These are phyloP conservation scores for Carposina sasakii DNA, from an alignment of 1,140 invertebrate genomes.

Conservation along the genomic window DNA sequence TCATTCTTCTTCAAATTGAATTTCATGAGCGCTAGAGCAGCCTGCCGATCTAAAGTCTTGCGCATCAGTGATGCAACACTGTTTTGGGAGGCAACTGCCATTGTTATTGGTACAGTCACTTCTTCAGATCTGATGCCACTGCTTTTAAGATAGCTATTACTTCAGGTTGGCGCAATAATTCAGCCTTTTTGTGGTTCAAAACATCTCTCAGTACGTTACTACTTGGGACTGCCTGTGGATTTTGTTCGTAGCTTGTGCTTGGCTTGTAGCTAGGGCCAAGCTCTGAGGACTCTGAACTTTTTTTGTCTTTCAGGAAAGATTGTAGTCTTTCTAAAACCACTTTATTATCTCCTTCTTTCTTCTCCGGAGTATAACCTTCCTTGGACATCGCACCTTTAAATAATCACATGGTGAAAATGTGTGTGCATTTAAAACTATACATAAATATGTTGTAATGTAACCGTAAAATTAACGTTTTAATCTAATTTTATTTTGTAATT, in stretches of 20 bases:
- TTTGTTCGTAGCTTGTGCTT: conserved; percentile 58
- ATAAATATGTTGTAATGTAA: too few relatives aligned
- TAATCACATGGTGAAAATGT: conserved; percentile 30
- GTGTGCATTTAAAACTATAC: too few relatives aligned
- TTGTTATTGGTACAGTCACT: conserved; percentile 27
- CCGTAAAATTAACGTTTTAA: too few relatives aligned
- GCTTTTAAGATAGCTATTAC: conserved; percentile 57
- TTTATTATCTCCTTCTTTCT: conserved; percentile 65
- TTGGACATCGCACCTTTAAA: conserved; percentile 51
- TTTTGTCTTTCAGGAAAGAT: conserved; percentile 67
- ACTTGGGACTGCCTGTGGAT: conserved; percentile 31
- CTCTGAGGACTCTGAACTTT: conserved; percentile 46
- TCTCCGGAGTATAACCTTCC: conserved; percentile 66
- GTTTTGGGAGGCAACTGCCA: conserved; percentile 58
- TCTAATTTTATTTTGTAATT: too few relatives aligned
- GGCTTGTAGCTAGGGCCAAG: conserved; percentile 43
- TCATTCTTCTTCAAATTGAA: conserved; percentile 52
- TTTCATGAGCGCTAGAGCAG: conserved; percentile 40
- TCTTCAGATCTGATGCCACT: conserved; percentile 56
- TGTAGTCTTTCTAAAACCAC: conserved; percentile 66
- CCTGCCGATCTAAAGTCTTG: conserved; percentile 56
- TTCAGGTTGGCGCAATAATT: conserved; percentile 61
- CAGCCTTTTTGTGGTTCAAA: conserved; percentile 65
- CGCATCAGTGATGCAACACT: conserved; percentile 61
- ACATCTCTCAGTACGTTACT: conserved; percentile 62